Percentiles rank a stretch among this genome's conserved stretches.
Evolutionary conservation across 2,888 invertebrate genomes (phyloP).

Genomic region (Sphaeridia pumilis): DNA sequence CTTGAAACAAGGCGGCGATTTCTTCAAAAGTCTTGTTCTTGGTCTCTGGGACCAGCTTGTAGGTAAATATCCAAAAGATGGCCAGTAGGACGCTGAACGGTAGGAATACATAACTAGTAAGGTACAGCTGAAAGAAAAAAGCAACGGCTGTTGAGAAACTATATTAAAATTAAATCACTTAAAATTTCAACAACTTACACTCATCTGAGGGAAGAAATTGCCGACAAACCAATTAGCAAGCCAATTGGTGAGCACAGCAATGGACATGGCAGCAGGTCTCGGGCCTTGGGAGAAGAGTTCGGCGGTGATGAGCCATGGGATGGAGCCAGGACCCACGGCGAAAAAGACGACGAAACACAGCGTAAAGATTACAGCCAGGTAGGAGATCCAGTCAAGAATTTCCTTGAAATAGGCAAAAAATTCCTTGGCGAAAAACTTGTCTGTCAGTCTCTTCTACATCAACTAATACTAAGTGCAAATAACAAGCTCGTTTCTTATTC

Average conservation of each 20-base stretch:
- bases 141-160: too few species aligned
- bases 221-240: slow-evolving; percentile 92
- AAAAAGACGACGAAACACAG: slow-evolving; percentile 93
- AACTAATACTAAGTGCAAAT: too few species aligned
- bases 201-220: slow-evolving; percentile 86
- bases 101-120: slow-evolving; percentile 96
- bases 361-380: slow-evolving; percentile 84
- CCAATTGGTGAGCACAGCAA: slow-evolving; percentile 95
- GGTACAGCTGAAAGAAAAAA: slow-evolving; percentile 58
- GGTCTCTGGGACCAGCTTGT: slow-evolving; percentile 97
- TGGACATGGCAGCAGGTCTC: slow-evolving; percentile 91
- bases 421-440: slow-evolving; percentile 22
- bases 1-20: slow-evolving; percentile 83
- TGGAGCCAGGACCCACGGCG: slow-evolving; percentile 92
- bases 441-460: too few species aligned
- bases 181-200: slow-evolving; percentile 64
- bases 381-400: slow-evolving; percentile 97
- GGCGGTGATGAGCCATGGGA: slow-evolving; percentile 97
- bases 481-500: too few species aligned
- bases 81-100: slow-evolving; percentile 95
- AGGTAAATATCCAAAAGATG: slow-evolving; percentile 97
- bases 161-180: too few species aligned
- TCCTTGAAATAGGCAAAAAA: slow-evolving; percentile 58
- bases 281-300: slow-evolving; percentile 95
- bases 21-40: slow-evolving; percentile 95